Evolutionary conservation across 2,113 vertebrate genomes (phyloP).

Genomic region (Erythrocebus patas): DNA sequence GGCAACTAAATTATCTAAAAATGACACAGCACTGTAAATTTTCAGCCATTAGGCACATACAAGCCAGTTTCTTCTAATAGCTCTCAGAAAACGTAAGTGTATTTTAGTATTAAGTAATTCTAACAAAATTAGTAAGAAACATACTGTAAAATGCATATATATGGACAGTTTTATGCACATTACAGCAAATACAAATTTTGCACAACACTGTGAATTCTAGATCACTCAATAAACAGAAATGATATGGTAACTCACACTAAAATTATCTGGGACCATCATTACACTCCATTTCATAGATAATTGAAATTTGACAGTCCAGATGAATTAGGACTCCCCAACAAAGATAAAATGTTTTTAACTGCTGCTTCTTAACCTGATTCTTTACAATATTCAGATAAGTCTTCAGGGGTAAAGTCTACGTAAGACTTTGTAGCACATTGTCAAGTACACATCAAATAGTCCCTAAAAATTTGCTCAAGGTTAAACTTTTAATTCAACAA

Average conservation of each 20-base stretch:
- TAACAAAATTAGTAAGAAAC: not conserved
- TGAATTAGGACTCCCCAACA: not conserved
- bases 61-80: not conserved
- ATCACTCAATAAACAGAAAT: not conserved
- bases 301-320: not conserved
- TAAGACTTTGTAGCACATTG: not conserved
- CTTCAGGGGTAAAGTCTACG: not conserved
- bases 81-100: not conserved
- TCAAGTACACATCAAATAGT: not conserved
- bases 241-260: not conserved
- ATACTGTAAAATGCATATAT: not conserved
- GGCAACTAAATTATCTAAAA: not conserved
- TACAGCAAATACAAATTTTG: not conserved
- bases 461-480: not conserved
- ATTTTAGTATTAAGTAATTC: not conserved
- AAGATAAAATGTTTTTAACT: not conserved
- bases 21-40: not conserved
- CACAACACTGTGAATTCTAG: not conserved
- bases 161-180: not conserved
- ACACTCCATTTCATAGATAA: not conserved
- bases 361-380: not conserved
- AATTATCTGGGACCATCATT: not conserved
- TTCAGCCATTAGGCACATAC: not conserved
- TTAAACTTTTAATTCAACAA: not conserved
- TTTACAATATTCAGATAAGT: not conserved